Evolutionary conservation across 2,113 vertebrate species (phyloP), one percentile per base, ranked within the genome.

Genomic region (Gymnarchus niloticus): DNA sequence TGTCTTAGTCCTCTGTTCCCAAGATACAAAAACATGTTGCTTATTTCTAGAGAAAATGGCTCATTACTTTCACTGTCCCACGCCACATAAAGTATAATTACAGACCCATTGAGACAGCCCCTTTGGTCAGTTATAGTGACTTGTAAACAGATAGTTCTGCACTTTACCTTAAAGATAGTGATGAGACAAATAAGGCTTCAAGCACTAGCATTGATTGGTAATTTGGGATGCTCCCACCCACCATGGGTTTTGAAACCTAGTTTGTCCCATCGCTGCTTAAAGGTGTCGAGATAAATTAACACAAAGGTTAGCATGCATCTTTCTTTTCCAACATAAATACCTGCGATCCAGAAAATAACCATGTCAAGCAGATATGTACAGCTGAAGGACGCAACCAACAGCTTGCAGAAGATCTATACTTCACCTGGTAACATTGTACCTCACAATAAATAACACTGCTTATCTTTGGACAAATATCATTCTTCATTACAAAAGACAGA

Each of bases 381-480:
- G 89, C 87, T 92, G 83, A 91, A 93, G 94, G 95, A 96, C 95
- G 94, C 92, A 86, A 95, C 89, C 89, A 94, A 92, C 87, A 94
- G 93, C 93, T 95, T 89, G 92, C 93, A 93, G 91, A 91, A 91
- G 88, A 93, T 90, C 87, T 93, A 93, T 88, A 91, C 92, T 95
- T 95, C 95, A 96, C 94, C 95, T 33, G 87, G 82, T 73, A 94
- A 93, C 95, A 95, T 95, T 93, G 94, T 94, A 96, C 95, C 92
- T 95, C 95, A 96, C 94, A 97, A 97, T 97, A 97, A 97, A 97
- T 97, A 97, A 96, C 95, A 96, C 93, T 96, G 95, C 92, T 95
- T 93, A 95, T 96, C 94, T 95, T 94, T 89, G 96, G 95, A 96
- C 90, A 92, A 95, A 96, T 96, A 96, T 93, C 95, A 94, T 95